Conservation (phyloP, 2,113 vertebrate species). For the Peromyscus californicus region DNA sequence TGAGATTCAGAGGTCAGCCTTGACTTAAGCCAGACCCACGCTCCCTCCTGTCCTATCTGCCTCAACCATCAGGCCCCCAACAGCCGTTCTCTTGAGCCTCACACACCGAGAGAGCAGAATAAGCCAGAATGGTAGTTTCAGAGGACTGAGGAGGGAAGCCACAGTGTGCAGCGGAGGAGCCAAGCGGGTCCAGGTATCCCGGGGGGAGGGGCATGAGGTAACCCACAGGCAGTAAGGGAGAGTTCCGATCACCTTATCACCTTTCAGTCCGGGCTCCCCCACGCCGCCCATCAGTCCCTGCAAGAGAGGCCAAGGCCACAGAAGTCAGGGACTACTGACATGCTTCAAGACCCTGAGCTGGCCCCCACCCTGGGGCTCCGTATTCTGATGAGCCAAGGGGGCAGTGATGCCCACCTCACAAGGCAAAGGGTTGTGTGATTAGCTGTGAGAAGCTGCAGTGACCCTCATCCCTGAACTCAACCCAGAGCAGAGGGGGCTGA, state of each 20-base stretch:
- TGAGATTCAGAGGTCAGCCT: not conserved
- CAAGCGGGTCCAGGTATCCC: not conserved
- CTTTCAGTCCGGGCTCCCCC: slow-evolving; percentile 99
- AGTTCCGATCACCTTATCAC: slow-evolving; percentile 99
- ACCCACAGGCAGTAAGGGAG: slow-evolving; percentile 98
- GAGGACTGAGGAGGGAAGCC: not conserved
- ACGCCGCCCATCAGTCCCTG: slow-evolving; percentile 97
- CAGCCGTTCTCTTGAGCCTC: not conserved
- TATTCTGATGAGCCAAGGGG: not conserved
- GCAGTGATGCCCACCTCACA: not conserved
- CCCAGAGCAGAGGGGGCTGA: not conserved
- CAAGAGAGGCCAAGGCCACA: slow-evolving; percentile 76
- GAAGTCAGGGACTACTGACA: not conserved
- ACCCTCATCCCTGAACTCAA: not conserved
- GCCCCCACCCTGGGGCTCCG: not conserved
- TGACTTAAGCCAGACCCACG: fast-evolving
- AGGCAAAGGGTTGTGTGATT: not conserved
- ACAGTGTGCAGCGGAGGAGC: not conserved
- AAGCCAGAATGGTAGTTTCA: not conserved
- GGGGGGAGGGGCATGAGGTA: slow-evolving; percentile 85
- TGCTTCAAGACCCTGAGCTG: not conserved
- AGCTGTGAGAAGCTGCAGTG: not conserved
- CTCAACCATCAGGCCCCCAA: not conserved
- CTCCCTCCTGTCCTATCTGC: not conserved
- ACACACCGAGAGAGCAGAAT: not conserved